Conservation (phyloP, 2,113 vertebrate genomes). For the Murina feae region DNA sequence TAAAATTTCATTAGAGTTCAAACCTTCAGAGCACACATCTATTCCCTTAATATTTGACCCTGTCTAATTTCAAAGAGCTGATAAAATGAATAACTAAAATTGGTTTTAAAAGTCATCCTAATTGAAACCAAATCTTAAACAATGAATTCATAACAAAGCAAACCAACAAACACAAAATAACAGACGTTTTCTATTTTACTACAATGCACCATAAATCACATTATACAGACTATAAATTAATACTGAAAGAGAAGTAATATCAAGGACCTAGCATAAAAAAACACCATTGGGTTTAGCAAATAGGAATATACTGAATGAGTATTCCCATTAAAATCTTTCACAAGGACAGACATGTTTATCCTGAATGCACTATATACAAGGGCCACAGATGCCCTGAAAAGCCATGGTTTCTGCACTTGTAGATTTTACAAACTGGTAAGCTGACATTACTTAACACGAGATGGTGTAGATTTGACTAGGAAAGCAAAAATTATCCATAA, state of each 20-base stretch:
- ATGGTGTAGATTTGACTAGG: too few relatives aligned
- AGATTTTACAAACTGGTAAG: background rate
- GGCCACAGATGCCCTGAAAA: background rate
- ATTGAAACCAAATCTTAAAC: background rate
- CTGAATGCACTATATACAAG: fast-evolving
- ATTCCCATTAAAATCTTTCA: background rate
- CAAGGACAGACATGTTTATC: background rate
- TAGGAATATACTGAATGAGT: background rate
- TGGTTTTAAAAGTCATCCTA: background rate
- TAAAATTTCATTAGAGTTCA: background rate
- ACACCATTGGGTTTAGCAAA: background rate
- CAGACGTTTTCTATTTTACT: background rate
- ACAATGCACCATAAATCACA: background rate
- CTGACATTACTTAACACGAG: background rate
- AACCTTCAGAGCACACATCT: background rate
- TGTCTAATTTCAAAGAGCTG: background rate
- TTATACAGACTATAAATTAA: background rate
- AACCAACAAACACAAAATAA: background rate
- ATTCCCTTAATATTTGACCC: background rate
- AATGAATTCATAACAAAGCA: background rate
- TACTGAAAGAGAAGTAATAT: background rate
- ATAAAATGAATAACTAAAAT: background rate
- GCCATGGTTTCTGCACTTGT: background rate
- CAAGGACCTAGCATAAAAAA: background rate
- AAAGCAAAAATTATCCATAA: background rate